Base-by-base conservation (phyloP, 2,888 invertebrate genomes). In the Mesorhabditis belari region DNA sequence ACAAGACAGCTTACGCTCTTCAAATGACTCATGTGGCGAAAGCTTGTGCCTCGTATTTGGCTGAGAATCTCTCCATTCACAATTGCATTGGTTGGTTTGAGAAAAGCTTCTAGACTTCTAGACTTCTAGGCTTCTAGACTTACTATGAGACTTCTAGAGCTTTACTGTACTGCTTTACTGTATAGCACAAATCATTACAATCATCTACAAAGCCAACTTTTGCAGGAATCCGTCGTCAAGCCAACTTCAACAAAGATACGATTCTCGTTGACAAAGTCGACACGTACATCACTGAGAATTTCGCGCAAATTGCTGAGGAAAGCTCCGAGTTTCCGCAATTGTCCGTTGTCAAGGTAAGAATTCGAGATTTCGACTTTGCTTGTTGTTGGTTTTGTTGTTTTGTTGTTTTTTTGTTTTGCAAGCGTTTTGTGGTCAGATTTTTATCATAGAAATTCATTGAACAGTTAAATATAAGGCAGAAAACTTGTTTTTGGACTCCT, bases 1-100 rank as follows among this genome's bases (percentile, higher is more conserved):
- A 90, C 85, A 84, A 87, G 77, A 88, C 89, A n/a, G 90, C 91
- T 6, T 87, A 86, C 81, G 87, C 87, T 64, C 85, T 91, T 77
- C 72, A 71, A 81, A 87, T 91, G 85, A 88, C 88, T 70, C 83
- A 87, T 25, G 89, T 88, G 65, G 87, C 88, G 58, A 85, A 86
- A 87, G 87, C 83, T 6, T 91, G 87, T 84, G 89, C 86, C 75
- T 85, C 85, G 70, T 88, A 85, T 84, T 86, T 88, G 75, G 87
- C 87, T 49, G 85, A 86, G 76, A 87, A 88, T 77, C 84, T 88
- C 62, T 85, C 86, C 63, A 86, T 83, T 27, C 79, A 81, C 53
- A 85, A 84, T 71, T 84, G 84, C 74, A 82, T 84, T 71, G 83
- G 84, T 79, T n/a, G 27, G 67, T 29, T 9, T 5, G 23, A 28